Base-by-base conservation (phyloP, 2,797 vertebrate genomes). In the Cichlasoma orientale region DNA sequence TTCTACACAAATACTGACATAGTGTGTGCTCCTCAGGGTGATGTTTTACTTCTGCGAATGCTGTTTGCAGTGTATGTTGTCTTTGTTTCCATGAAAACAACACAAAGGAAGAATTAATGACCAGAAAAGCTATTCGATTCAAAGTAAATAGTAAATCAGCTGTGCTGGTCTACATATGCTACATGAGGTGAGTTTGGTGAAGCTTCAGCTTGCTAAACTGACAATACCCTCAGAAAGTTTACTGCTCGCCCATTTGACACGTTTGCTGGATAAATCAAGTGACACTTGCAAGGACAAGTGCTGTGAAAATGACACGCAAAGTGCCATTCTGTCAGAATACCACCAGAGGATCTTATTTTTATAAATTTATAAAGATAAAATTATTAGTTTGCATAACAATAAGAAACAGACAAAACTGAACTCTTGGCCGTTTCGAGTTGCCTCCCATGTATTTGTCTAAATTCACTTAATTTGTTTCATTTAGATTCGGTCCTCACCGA, bases 371-470 rank as follows among this genome's bases (percentile, higher is more conserved):
- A 4, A 27, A 85, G 80, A 92, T 86, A 72, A 86, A 93, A 89
- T 90, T 90, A 93, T 88, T 84, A 88, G 81, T 85, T 90, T 75
- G 73, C 87, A 84, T 86, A 84, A 86, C 69, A 80, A 47, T 44
- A 52, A 74, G 73, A 66, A 75, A 55, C 27, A 58, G 5, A 2
- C 66, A 47, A 53, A 27, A 44, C 25, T 14, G 33, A 72, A 61
- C 78, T 89, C 75, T 75, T 25, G 77, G 83, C 84, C 47, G 58
- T 70, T 23, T 44, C 47, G 70, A 85, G 79, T 76, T 83, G 79
- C 90, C 92, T 75, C 85, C 88, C 56, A 72, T 79, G 68, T 74
- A 79, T 93, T 86, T 91, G 72, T 90, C 83, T 71, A 89, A 93
- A 93, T 88, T 89, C 81, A 61, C 59, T 75, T 78, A 79, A 82